Conservation (phyloP, 2,113 vertebrate genomes). For the Microtus oregoni region DNA sequence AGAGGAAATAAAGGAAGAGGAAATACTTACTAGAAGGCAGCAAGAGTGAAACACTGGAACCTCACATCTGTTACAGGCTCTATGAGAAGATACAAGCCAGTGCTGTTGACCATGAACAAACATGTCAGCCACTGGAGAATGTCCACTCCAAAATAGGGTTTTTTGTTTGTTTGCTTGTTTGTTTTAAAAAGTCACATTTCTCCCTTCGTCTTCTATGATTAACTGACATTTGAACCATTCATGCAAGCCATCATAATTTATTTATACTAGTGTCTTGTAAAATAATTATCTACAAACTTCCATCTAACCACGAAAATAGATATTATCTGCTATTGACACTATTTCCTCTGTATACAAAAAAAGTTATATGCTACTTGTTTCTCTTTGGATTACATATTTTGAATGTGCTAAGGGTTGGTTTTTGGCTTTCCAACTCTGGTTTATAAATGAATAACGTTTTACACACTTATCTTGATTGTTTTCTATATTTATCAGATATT, state of each 20-base stretch:
- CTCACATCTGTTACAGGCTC: background rate
- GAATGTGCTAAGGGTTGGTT: background rate
- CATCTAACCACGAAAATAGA: background rate
- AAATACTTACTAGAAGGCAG: background rate
- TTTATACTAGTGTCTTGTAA: background rate
- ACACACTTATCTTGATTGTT: background rate
- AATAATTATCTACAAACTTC: background rate
- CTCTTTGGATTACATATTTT: background rate
- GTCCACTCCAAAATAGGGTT: background rate
- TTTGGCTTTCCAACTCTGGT: background rate
- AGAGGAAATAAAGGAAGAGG: background rate
- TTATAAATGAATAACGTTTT: background rate
- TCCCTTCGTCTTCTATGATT: background rate
- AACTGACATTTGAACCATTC: no score
- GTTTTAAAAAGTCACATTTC: background rate
- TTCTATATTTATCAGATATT: background rate
- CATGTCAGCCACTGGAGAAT: fast-evolving
- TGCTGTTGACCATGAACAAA: background rate
- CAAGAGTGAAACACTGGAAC: background rate
- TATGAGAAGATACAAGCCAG: background rate
- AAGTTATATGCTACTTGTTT: background rate
- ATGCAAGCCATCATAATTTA: background rate
- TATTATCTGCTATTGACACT: background rate
- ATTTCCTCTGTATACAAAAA: background rate
- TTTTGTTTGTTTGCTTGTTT: background rate